Percentiles rank a stretch among this genome's conserved stretches.
These are phyloP conservation scores for Gisinianus flammeolus DNA, from an alignment of 2,888 invertebrate genomes.

Conservation along the genomic window DNA sequence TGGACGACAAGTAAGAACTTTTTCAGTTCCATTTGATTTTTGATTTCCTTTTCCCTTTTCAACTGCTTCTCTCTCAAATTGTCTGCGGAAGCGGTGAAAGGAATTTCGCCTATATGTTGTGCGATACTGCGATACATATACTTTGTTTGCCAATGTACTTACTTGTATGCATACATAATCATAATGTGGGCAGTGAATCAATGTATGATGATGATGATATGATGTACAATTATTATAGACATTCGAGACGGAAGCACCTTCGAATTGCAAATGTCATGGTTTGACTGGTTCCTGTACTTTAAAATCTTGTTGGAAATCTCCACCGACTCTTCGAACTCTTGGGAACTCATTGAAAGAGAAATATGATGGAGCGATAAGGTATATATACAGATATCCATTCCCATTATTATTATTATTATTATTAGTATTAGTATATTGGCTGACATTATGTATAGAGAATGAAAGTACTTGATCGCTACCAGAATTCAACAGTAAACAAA, in stretches of 20 bases:
- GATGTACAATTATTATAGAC: slow-evolving; percentile 62
- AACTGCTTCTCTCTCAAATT: too few species aligned
- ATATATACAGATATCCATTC: too few species aligned
- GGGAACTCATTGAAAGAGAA: slow-evolving; percentile 80
- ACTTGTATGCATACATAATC: too few species aligned
- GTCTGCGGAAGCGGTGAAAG: not conserved
- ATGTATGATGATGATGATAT: slow-evolving; percentile 1
- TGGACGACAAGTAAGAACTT: slow-evolving; percentile 81
- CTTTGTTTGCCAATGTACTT: too few species aligned
- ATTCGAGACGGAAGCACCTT: slow-evolving; percentile 66
- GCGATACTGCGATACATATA: not conserved
- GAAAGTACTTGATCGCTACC: too few species aligned
- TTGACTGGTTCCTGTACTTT: slow-evolving; percentile 86
- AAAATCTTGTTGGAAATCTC: slow-evolving; percentile 87
- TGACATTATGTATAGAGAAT: too few species aligned
- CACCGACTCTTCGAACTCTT: slow-evolving; percentile 85
- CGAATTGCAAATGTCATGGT: slow-evolving; percentile 90
- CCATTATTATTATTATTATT: too few species aligned
- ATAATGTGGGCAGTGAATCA: too few species aligned
- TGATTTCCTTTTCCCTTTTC: not conserved
- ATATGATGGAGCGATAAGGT: slow-evolving; percentile 88
- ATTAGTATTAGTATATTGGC: too few species aligned
- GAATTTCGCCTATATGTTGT: not conserved
- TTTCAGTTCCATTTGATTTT: not conserved
- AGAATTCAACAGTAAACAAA: too few species aligned